phyloP scores from a whole-genome alignment of 2,113 vertebrate genomes.

The Pelvicachromis taeniatus region DNA sequence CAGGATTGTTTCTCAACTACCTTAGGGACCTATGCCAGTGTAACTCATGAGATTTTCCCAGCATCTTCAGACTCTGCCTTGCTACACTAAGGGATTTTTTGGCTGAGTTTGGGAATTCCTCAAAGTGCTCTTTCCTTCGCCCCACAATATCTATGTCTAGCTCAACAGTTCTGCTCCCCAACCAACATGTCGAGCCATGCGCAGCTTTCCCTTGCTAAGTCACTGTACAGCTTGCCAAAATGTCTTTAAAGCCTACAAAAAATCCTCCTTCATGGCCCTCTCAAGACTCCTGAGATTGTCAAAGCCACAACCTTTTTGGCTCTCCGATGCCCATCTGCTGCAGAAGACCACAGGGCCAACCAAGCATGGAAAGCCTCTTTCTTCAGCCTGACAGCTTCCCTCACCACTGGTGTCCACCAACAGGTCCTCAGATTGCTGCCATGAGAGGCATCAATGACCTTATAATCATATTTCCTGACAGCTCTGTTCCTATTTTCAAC shows the following conservation, averaged over 20 bases:
- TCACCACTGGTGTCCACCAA: background rate
- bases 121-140: background rate
- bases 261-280: background rate
- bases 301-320: background rate
- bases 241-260: background rate
- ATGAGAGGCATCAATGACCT: background rate
- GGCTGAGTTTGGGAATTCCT: background rate
- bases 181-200: background rate
- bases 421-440: background rate
- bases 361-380: background rate
- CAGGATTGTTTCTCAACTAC: background rate
- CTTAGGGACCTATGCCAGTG: background rate
- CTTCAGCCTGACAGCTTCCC: background rate
- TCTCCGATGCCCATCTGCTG: background rate
- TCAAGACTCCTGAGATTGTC: background rate
- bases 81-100: background rate
- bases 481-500: background rate
- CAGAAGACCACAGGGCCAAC: background rate
- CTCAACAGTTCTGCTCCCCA: background rate
- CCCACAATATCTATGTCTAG: background rate
- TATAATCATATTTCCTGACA: background rate
- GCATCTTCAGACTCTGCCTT: background rate
- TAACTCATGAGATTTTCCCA: background rate
- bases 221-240: background rate
- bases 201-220: background rate